These are phyloP conservation scores for Trissoscelio sp. DNA, from an alignment of 2,888 invertebrate species.

Conservation along the genomic window DNA sequence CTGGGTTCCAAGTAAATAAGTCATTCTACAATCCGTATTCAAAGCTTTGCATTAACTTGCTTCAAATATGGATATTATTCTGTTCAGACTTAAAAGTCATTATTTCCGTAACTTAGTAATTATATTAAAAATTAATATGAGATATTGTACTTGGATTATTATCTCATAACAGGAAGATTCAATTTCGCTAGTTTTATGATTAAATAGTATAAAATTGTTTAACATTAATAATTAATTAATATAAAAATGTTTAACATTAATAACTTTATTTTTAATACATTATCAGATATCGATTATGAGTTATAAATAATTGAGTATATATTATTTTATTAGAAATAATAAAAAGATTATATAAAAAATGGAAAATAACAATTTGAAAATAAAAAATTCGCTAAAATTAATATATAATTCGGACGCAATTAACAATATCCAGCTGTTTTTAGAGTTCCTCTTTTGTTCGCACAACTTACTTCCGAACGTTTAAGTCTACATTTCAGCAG, in stretches of 20 bases:
- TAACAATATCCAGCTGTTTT: no score
- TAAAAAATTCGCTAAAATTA: no score
- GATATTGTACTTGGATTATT: not conserved
- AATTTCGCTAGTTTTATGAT: not conserved
- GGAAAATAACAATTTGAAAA: no score
- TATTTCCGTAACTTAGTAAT: constrained; percentile 17
- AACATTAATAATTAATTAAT: no score
- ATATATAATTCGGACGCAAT: no score
- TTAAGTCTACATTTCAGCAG: constrained; percentile 17
- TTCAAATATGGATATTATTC: constrained; percentile 38
- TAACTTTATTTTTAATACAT: no score
- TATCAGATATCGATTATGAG: no score
- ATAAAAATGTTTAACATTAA: no score
- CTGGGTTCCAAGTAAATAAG: constrained; percentile 39
- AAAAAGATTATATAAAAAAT: no score
- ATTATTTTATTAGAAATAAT: no score
- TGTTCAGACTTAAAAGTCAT: constrained; percentile 8
- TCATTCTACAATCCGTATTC: constrained; percentile 43
- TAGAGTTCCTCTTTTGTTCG: not conserved
- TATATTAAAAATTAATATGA: constrained; percentile 25
- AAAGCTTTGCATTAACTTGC: constrained; percentile 40
- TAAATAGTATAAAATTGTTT: no score
- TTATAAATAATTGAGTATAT: no score
- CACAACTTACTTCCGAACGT: constrained; percentile 3
- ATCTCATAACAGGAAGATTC: not conserved